phyloP scores from a whole-genome alignment of 1,140 invertebrate species.

The Aleiodes sp. region DNA sequence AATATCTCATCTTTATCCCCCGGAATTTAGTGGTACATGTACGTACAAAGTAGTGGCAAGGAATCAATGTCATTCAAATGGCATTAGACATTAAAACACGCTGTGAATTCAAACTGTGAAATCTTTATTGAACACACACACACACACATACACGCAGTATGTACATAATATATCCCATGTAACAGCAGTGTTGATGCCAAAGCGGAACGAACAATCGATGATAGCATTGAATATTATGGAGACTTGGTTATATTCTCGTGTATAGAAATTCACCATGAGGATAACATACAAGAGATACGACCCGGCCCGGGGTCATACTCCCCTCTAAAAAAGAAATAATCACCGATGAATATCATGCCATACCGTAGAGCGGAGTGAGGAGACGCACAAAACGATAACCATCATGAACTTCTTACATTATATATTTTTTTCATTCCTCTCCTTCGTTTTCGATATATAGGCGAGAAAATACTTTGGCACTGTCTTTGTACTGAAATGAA shows the following conservation, averaged over 20 bases:
- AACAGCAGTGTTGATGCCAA: conserved; percentile 10
- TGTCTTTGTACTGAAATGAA: too few relatives aligned
- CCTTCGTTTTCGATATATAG: too few relatives aligned
- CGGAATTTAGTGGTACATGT: not conserved
- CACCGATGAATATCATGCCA: conserved; percentile 19
- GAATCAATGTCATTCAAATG: not conserved
- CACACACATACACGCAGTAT: not conserved
- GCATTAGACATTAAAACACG: not conserved
- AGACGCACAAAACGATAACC: too few relatives aligned
- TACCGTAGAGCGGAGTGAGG: too few relatives aligned
- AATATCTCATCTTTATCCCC: not conserved
- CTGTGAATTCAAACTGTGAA: conserved; percentile 1
- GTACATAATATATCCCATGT: not conserved
- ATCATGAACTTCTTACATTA: too few relatives aligned
- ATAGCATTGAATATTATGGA: conserved; percentile 7
- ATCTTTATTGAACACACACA: conserved; percentile 2
- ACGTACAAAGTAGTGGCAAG: not conserved
- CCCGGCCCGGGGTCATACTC: conserved; percentile 20
- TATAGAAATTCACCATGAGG: not conserved
- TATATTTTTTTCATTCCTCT: too few relatives aligned
- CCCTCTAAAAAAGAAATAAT: conserved; percentile 19
- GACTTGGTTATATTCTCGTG: not conserved
- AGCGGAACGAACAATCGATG: conserved; percentile 25
- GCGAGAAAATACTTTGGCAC: too few relatives aligned
- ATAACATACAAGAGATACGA: not conserved